These are phyloP conservation scores for Macquaria australasica DNA, from an alignment of 2,113 vertebrate genomes.

Conservation along the genomic window DNA sequence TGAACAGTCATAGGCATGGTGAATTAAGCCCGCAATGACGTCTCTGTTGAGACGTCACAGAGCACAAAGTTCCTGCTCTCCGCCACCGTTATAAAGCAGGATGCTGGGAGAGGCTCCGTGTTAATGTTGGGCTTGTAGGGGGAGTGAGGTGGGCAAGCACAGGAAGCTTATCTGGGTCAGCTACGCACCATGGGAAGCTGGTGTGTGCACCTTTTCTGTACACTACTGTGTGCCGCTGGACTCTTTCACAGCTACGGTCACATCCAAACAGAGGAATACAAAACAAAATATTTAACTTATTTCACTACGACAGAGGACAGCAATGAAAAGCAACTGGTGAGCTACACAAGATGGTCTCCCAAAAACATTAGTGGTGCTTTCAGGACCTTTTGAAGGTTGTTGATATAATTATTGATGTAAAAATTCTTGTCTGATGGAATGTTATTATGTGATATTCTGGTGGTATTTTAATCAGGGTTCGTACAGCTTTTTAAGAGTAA, in stretches of 20 bases:
- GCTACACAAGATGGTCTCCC: slow-evolving; percentile 22
- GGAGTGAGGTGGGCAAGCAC: slow-evolving; percentile 39
- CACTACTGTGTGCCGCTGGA: slow-evolving; percentile 63
- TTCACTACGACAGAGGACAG: slow-evolving; percentile 58
- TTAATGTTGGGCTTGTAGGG: slow-evolving; percentile 32
- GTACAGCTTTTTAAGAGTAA: no score
- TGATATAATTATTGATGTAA: not conserved
- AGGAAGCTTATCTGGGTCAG: slow-evolving; percentile 77
- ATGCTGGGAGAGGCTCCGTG: slow-evolving; percentile 47
- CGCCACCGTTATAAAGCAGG: slow-evolving; percentile 62
- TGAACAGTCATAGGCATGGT: not conserved
- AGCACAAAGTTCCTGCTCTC: slow-evolving; percentile 57
- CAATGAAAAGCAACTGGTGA: slow-evolving; percentile 78
- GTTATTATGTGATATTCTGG: not conserved
- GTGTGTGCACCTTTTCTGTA: slow-evolving; percentile 46
- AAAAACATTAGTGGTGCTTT: not conserved
- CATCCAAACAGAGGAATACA: slow-evolving; percentile 57
- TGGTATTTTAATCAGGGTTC: not conserved
- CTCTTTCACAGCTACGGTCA: slow-evolving; percentile 34
- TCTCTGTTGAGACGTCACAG: slow-evolving; percentile 53
- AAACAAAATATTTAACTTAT: slow-evolving; percentile 62
- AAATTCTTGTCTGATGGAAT: not conserved
- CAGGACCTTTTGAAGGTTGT: not conserved
- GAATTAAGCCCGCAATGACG: slow-evolving; percentile 26
- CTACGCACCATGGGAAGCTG: slow-evolving; percentile 61